Evolutionary conservation across 1,140 invertebrate genomes (phyloP), one percentile per base, ranked within the genome.

Genomic region (Coenobita brevimanus): DNA sequence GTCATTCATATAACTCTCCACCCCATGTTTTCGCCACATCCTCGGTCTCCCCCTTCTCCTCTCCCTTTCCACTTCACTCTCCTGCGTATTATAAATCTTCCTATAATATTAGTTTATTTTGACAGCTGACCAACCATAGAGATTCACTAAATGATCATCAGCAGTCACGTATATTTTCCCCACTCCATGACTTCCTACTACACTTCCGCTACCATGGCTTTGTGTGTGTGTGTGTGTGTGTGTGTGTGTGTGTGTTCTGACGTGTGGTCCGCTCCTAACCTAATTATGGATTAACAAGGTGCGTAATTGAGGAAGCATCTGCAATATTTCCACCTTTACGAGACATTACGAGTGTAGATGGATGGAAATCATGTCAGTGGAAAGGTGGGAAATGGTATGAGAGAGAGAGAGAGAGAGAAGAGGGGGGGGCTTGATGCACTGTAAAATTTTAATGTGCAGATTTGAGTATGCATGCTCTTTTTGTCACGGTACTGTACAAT

Each of bases 291-390:
- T 73, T 73, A 73, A 73, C 69, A 73, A 41, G 33, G 69, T 41
- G 69, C 41, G n/a, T 73, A 73, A 73, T 69, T 73, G 69, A 73
- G 69, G 69, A 73, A 73, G 38, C 69, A 73, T 73, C 13, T 73
- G 69, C 69, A 73, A 73, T 73, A 73, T 73, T 73, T 73, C 38
- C 38, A 73, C 13, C 69, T 41, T 73, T 38, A 73, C 36, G 69
- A 73, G 69, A 13, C 69, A 73, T 73, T 73, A 73, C 69, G 69
- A 73, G 30, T 73, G 69, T 21, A 17, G 69, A 73, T 38, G 69
- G 69, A 6, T 8, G 10, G 69, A 36, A n/a, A 3, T 38, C 10
- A 41, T 15, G 36, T 3, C n/a, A 4, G 3, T 41, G 10, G 33
- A 17, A n/a, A 1, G 6, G 21, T 3, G 13, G 21, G 3, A 17